Evolutionary conservation across 2,113 vertebrate species (phyloP).

Genomic region (Apus apus): DNA sequence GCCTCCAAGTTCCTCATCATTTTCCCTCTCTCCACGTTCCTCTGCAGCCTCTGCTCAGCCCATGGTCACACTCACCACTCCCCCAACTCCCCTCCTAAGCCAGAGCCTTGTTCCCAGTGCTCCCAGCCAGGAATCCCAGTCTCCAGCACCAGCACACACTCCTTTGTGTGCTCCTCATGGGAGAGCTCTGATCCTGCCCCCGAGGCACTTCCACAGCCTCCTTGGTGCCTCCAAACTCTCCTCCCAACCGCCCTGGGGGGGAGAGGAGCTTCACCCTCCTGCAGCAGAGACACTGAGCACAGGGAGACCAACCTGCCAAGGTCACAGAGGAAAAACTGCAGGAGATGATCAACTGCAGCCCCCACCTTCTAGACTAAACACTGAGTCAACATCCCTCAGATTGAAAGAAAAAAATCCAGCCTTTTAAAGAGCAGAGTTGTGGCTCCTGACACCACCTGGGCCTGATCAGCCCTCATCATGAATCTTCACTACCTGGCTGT

Average conservation of each 20-base stretch:
- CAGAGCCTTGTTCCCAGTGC: fast-evolving
- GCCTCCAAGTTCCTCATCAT: neutral
- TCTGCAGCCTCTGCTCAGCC: neutral
- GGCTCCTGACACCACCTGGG: neutral
- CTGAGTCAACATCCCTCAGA: neutral
- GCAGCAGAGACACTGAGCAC: neutral
- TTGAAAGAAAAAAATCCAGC: neutral
- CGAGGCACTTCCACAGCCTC: neutral
- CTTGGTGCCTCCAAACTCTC: fast-evolving
- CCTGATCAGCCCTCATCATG: neutral
- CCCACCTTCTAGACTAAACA: neutral
- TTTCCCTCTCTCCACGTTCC: neutral
- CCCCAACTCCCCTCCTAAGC: neutral
- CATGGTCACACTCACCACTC: neutral
- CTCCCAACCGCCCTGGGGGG: neutral
- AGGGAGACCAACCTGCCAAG: neutral
- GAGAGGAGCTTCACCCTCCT: neutral
- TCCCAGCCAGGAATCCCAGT: neutral
- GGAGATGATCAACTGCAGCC: neutral
- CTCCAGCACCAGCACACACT: neutral
- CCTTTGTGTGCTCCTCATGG: fast-evolving
- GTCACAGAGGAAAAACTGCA: neutral
- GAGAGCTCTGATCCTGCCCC: neutral
- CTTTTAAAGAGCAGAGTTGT: neutral
- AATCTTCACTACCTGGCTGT: neutral